These are phyloP conservation scores for Onychomys torridus DNA, from an alignment of 2,797 vertebrate species.

Conservation along the genomic window DNA sequence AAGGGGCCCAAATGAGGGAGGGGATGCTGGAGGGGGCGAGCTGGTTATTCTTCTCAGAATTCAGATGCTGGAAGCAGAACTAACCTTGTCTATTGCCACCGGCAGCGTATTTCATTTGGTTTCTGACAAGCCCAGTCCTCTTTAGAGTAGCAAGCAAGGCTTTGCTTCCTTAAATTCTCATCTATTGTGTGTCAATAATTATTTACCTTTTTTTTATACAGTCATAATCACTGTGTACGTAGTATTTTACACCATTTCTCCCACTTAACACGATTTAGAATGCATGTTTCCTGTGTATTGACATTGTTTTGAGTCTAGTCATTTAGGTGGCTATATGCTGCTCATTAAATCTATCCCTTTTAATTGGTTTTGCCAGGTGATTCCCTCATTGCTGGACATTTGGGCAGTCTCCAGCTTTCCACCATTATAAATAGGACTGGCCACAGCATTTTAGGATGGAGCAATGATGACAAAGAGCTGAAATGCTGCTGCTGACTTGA, in stretches of 20 bases:
- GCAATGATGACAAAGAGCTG: conserved; percentile 38
- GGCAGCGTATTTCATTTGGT: not conserved
- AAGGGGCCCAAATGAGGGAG: rapidly evolving
- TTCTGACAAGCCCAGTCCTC: not conserved
- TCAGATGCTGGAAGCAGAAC: not conserved
- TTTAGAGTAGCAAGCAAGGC: conserved; percentile 9
- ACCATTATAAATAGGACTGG: not conserved
- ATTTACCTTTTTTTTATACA: not conserved
- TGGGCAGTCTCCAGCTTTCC: conserved; percentile 23
- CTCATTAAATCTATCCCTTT: not conserved
- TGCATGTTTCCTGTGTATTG: not conserved
- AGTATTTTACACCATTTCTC: conserved; percentile 30
- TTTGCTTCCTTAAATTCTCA: not conserved
- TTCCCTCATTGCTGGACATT: conserved; percentile 23
- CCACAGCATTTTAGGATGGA: not conserved
- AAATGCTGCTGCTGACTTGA: conserved; percentile 65
- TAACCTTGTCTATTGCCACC: not conserved
- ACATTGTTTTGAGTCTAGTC: not conserved
- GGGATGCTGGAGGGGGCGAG: too few relatives aligned
- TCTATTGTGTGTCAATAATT: conserved; percentile 31
- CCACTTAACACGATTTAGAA: not conserved
- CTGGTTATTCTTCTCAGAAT: not conserved
- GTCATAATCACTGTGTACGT: not conserved
- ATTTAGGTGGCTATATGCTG: not conserved
- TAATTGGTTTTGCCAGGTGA: not conserved